These are phyloP conservation scores for Saccostrea cuccullata DNA, from an alignment of 1,140 invertebrate genomes.

Conservation along the genomic window DNA sequence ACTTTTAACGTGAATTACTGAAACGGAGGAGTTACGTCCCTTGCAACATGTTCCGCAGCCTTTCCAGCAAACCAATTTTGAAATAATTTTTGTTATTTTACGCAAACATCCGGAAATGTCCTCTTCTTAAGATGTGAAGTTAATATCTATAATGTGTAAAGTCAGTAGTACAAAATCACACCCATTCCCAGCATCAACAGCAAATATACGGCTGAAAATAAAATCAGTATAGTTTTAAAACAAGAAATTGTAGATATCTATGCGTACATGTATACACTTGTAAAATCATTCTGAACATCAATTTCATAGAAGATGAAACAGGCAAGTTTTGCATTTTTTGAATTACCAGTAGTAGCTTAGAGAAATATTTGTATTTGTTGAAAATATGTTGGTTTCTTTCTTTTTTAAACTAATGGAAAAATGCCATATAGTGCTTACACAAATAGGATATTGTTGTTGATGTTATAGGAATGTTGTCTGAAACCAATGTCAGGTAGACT, in stretches of 20 bases:
- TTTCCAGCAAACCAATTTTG: not conserved
- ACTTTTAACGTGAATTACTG: not conserved
- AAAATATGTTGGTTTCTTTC: no score
- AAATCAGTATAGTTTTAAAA: not conserved
- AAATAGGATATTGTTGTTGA: slow-evolving; percentile 40
- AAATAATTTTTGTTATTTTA: not conserved
- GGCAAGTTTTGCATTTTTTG: no score
- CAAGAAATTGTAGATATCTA: no score
- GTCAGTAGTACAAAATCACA: slow-evolving; percentile 41
- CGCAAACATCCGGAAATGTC: not conserved
- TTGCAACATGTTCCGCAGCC: not conserved
- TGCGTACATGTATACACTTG: no score
- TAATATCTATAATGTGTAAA: slow-evolving; percentile 26
- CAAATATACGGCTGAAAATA: slow-evolving; percentile 46
- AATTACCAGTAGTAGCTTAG: no score
- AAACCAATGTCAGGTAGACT: slow-evolving; percentile 51
- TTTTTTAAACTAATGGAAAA: no score
- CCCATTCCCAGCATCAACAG: slow-evolving; percentile 44
- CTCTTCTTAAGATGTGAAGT: not conserved
- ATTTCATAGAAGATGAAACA: no score
- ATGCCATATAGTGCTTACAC: slow-evolving; percentile 13
- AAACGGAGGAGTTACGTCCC: not conserved
- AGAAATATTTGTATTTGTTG: no score
- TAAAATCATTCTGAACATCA: no score
- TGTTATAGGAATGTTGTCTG: slow-evolving; percentile 50